Conservation (phyloP, 1,140 invertebrate species). For the Drosophila nasuta region DNA sequence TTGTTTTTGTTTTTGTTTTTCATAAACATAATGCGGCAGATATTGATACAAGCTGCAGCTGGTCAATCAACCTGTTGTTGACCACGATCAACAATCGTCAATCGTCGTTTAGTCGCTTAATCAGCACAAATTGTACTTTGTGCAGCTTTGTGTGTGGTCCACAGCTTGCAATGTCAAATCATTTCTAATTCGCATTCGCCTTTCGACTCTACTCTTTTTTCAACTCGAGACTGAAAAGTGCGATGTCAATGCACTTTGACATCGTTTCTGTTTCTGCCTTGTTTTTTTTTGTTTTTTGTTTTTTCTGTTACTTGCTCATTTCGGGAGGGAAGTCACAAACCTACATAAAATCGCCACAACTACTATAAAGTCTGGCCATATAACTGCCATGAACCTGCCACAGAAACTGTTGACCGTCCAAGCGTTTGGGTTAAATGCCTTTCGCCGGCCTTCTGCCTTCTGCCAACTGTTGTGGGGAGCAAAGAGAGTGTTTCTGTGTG, state of each 20-base stretch:
- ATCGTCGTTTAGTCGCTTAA: not conserved
- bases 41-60: conserved; percentile 5
- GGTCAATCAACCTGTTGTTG: conserved; percentile 48
- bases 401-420: conserved; percentile 12
- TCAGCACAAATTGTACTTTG: not conserved
- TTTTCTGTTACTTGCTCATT: no score
- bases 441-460: not conserved
- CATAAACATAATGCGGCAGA: conserved; percentile 5
- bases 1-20: conserved; percentile 20
- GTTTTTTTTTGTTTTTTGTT: no score
- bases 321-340: conserved; percentile 3
- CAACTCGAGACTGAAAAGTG: not conserved
- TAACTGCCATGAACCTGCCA: conserved; percentile 23
- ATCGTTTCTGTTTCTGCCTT: not conserved
- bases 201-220: conserved; percentile 28
- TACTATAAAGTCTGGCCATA: conserved; percentile 2
- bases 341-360: conserved; percentile 29
- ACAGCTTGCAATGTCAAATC: conserved; percentile 5
- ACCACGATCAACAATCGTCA: conserved; percentile 7
- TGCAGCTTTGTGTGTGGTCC: not conserved
- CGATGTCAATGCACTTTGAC: conserved; percentile 33
- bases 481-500: not conserved
- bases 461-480: not conserved
- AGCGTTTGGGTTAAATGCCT: conserved; percentile 4
- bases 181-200: conserved; percentile 3